These are phyloP conservation scores for Centruroides sculpturatus DNA, from an alignment of 1,140 invertebrate species.

Conservation along the genomic window DNA sequence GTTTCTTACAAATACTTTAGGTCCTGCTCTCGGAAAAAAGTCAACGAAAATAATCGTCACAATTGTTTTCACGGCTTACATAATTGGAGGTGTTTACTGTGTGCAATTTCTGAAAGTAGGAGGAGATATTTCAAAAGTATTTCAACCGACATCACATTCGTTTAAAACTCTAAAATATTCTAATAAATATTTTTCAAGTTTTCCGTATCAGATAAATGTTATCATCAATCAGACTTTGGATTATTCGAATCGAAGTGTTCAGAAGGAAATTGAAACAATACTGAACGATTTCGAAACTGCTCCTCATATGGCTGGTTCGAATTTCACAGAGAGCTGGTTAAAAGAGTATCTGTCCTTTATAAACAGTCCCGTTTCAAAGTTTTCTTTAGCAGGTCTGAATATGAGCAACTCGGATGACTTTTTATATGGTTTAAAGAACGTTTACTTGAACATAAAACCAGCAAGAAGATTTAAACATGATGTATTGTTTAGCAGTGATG, in stretches of 20 bases:
- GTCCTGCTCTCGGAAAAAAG: constrained; percentile 54
- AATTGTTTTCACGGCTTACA: constrained; percentile 58
- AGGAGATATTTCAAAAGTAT: constrained; percentile 64
- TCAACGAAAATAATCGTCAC: constrained; percentile 61
- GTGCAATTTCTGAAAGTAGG: constrained; percentile 76
- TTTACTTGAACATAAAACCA: too few species aligned
- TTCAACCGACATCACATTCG: constrained; percentile 73
- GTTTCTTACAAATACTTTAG: constrained; percentile 53
- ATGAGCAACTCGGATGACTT: too few species aligned
- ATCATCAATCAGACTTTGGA: constrained; percentile 66
- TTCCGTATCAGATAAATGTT: constrained; percentile 75
- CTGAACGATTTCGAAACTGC: too few species aligned
- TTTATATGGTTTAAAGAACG: too few species aligned
- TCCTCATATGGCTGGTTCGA: too few species aligned
- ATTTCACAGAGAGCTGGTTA: too few species aligned
- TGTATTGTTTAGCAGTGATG: too few species aligned
- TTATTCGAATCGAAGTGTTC: constrained; percentile 47
- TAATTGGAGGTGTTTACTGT: constrained; percentile 71
- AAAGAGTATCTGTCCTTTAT: too few species aligned
- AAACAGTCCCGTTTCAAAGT: too few species aligned
- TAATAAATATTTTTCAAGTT: constrained; percentile 75
- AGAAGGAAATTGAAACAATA: too few species aligned
- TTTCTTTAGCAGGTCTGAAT: too few species aligned
- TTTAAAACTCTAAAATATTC: constrained; percentile 77
- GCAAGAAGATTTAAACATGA: too few species aligned